These are phyloP conservation scores for Zonotrichia leucophrys DNA, from an alignment of 2,113 vertebrate genomes.

Conservation along the genomic window DNA sequence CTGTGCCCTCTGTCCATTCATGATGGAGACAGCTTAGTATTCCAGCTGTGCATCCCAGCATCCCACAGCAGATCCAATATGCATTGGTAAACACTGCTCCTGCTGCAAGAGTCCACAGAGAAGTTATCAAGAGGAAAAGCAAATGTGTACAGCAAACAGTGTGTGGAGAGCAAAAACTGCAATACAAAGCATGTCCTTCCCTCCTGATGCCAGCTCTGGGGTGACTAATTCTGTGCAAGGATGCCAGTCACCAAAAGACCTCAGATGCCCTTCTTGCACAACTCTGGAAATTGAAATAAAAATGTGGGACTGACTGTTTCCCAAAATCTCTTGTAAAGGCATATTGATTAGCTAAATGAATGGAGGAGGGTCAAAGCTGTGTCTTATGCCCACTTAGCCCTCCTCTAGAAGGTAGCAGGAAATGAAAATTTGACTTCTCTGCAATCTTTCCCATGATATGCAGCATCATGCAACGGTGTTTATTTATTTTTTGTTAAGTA, in stretches of 20 bases:
- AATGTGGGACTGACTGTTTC: background rate
- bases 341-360: background rate
- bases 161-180: constrained; percentile 1
- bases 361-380: background rate
- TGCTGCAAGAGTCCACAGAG: constrained; percentile 16
- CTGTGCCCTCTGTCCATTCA: background rate
- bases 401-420: background rate
- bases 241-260: background rate
- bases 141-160: constrained; percentile 40
- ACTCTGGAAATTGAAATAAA: background rate
- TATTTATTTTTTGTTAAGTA: background rate
- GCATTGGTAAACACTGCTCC: background rate
- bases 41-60: background rate
- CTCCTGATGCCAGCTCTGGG: background rate
- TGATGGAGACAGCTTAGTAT: background rate
- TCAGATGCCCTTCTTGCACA: background rate
- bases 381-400: background rate
- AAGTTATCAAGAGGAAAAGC: constrained; percentile 32
- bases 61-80: background rate
- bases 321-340: background rate
- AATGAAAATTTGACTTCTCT: background rate
- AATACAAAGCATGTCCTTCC: constrained; percentile 43
- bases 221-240: background rate
- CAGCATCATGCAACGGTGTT: background rate
- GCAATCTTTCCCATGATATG: background rate